These are phyloP conservation scores for Hyla sarda DNA, from an alignment of 2,113 vertebrate genomes.

Conservation along the genomic window DNA sequence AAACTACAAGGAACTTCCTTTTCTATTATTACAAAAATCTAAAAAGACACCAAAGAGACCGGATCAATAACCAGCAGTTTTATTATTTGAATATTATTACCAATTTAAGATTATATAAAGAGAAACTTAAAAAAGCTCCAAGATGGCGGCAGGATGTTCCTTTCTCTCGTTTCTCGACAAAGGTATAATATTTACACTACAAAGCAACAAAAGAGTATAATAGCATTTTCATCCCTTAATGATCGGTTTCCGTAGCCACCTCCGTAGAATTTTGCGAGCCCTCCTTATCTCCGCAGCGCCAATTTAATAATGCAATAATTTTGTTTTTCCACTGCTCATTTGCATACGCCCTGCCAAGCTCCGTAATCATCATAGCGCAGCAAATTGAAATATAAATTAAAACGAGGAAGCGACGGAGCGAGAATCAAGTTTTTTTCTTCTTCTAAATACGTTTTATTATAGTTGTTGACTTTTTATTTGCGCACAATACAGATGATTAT, in stretches of 20 bases:
- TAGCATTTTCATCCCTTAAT: constrained; percentile 1
- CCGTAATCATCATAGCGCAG: not conserved
- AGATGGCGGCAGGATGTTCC: not conserved
- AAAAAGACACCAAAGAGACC: too few relatives aligned
- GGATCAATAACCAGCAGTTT: not conserved
- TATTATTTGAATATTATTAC: too few relatives aligned
- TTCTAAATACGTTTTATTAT: not conserved
- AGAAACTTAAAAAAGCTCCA: not conserved
- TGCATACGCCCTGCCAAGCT: constrained; percentile 11
- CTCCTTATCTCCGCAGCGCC: not conserved
- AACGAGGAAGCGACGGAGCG: not conserved
- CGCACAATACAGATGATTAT: not conserved
- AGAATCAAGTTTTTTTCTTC: not conserved
- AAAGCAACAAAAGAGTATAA: not conserved
- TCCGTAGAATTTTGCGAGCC: not conserved
- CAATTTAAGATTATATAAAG: too few relatives aligned
- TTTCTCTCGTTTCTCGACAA: not conserved
- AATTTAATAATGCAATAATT: constrained; percentile 18
- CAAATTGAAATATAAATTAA: constrained; percentile 13
- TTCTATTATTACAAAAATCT: too few relatives aligned
- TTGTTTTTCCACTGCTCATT: not conserved
- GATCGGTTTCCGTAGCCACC: not conserved
- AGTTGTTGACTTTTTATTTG: constrained; percentile 13
- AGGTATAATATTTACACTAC: not conserved
- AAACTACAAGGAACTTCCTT: too few relatives aligned